Percentiles rank a stretch among this genome's conserved stretches.
These are phyloP conservation scores for Heliconius aoede DNA, from an alignment of 2,888 invertebrate species.

Conservation along the genomic window DNA sequence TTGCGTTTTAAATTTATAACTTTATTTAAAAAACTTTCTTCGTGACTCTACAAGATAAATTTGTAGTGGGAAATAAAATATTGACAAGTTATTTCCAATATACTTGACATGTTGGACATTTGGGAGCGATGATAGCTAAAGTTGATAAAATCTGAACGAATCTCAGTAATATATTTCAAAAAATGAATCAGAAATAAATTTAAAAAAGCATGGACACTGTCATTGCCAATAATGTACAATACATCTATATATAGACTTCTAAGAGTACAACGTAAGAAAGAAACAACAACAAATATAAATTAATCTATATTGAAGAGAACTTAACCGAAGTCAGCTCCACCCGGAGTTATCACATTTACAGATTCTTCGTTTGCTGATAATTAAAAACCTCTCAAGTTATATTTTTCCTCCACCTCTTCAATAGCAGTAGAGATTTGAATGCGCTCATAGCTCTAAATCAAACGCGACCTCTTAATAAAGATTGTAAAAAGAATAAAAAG, in stretches of 20 bases:
- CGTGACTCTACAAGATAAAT: constrained; percentile 8
- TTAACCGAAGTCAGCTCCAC: neutral
- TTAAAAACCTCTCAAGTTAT: constrained; percentile 19
- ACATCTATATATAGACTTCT: too few species aligned
- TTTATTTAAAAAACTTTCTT: constrained; percentile 28
- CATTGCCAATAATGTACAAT: neutral
- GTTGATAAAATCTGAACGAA: too few species aligned
- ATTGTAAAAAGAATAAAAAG: constrained; percentile 16
- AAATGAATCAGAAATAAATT: too few species aligned
- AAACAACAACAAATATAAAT: neutral
- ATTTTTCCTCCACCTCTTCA: constrained; percentile 17
- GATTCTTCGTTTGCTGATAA: constrained; percentile 9
- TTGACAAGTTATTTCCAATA: neutral
- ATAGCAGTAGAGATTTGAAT: constrained; percentile 16
- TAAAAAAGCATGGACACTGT: too few species aligned
- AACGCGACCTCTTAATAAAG: constrained; percentile 28
- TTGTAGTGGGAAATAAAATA: neutral
- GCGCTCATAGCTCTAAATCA: constrained; percentile 27
- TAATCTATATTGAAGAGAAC: neutral
- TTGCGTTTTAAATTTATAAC: constrained; percentile 34
- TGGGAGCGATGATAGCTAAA: too few species aligned
- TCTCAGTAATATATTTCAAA: too few species aligned
- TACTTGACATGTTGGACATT: neutral
- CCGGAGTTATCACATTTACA: neutral
- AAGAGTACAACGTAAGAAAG: too few species aligned